A percentile compares a stretch with the other conserved stretches of the same genome.
These are phyloP conservation scores for Aplysina aerophoba DNA, from an alignment of 37 sponge, comb jelly and placozoan genomes.

Conservation along the genomic window DNA sequence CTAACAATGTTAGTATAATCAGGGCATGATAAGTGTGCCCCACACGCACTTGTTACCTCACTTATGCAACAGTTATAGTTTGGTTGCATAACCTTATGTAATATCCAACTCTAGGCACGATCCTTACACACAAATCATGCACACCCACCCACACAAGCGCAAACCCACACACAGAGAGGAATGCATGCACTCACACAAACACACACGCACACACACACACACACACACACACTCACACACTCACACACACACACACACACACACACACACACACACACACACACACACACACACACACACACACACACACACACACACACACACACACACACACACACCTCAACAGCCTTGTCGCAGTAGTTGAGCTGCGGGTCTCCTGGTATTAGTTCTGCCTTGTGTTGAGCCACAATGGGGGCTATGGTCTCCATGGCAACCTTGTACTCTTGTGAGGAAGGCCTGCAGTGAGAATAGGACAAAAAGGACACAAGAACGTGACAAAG, in stretches of 20 bases:
- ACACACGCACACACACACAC: slow-evolving; percentile 40
- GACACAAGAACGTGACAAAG: neutral
- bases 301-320: neutral
- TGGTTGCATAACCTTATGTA: too few relatives aligned
- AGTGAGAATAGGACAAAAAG: too few relatives aligned
- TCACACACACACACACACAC: slow-evolving; percentile 48
- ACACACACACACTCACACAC: slow-evolving; percentile 47
- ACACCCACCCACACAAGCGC: neutral
- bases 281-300: slow-evolving; percentile 54
- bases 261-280: slow-evolving; percentile 45
- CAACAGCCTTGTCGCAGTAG: slow-evolving; percentile 81
- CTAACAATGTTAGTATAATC: too few relatives aligned
- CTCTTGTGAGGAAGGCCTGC: slow-evolving; percentile 37
- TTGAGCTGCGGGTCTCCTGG: slow-evolving; percentile 75
- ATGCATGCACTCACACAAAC: slow-evolving; percentile 19
- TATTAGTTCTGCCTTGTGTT: slow-evolving; percentile 56
- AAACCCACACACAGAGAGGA: slow-evolving; percentile 12
- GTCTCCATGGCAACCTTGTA: slow-evolving; percentile 71
- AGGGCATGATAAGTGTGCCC: too few relatives aligned
- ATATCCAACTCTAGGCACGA: too few relatives aligned
- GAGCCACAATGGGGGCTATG: slow-evolving; percentile 57
- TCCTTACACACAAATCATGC: neutral
- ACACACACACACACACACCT: slow-evolving; percentile 39
- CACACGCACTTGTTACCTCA: too few relatives aligned
- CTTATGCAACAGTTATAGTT: too few relatives aligned